phyloP scores from a whole-genome alignment of 2,113 vertebrate species.

The Castor canadensis region DNA sequence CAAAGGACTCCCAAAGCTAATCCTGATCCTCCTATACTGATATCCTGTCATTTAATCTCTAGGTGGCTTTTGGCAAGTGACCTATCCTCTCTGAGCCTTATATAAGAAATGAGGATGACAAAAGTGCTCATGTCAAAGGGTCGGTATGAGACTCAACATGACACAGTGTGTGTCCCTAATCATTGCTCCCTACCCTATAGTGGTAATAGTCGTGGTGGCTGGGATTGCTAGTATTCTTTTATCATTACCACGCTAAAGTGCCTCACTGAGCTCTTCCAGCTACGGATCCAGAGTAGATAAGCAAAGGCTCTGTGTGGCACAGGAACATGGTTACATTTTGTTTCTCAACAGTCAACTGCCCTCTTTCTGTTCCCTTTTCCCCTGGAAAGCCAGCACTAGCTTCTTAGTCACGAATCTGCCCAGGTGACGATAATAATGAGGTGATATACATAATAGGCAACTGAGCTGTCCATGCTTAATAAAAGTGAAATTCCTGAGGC shows the following conservation, averaged over 20 bases:
- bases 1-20: background rate
- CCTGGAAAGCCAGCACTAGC: background rate
- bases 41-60: background rate
- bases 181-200: background rate
- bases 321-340: background rate
- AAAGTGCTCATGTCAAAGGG: background rate
- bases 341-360: background rate
- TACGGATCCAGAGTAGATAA: background rate
- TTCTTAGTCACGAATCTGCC: background rate
- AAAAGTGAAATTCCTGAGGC: constrained; percentile 40
- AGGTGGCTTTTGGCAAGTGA: background rate
- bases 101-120: background rate
- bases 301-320: background rate
- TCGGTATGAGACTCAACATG: background rate
- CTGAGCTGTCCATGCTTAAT: background rate
- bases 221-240: background rate
- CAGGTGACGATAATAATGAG: constrained; percentile 42
- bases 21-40: background rate
- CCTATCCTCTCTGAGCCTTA: background rate
- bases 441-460: constrained; percentile 35
- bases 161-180: background rate
- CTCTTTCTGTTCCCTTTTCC: background rate
- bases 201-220: background rate
- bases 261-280: background rate
- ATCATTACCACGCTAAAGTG: background rate